Evolutionary conservation across 2,113 vertebrate species (phyloP), one percentile per base, ranked within the genome.

Genomic region (Microcebus jonahi): DNA sequence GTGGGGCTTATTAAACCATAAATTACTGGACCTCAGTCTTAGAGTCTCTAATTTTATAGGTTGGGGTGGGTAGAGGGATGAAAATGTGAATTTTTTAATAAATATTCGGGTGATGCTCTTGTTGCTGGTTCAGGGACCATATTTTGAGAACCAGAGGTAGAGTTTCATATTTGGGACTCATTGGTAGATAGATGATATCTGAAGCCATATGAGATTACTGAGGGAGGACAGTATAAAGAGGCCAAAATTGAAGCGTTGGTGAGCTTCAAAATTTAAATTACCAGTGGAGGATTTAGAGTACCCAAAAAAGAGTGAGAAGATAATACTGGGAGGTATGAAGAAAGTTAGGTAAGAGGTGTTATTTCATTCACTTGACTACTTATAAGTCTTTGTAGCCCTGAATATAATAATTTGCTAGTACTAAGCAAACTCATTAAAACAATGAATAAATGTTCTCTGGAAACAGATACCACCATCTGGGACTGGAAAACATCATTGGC

Each of bases 361-460:
- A 67, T 65, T 84, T 6, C 17, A 45, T 6, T 75, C 29, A 79
- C 14, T 4, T 2, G 8, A 48, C 21, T 4, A 80, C 45, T 45
- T 80, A 20, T 10, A 83, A 48, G 13, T 90, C 39, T 85, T 39
- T 68, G 63, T 45, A 94, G 68, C 8, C 42, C 42, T 88, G 3
- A 59, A 61, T 57, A 57, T 21, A 57, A 57, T n/a, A 59, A 87
- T 87, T 88, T 93, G 65, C 3, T 59, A 87, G 18, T 75, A n/a
- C 31, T 92, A 94, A 92, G 53, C 57, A 92, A 93, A 85, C 55
- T 55, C 63, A 71, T 80, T 91, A 68, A 91, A 94, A 88, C 25
- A 88, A 79, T 61, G 29, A 96, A 86, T 77, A 86, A 89, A 86
- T 83, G 11, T 80, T 70, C 27, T 90, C 31, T 92, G 45, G 45